Evolutionary conservation across 2,888 invertebrate species (phyloP), one percentile per base, ranked within the genome.

Genomic region (Amiota mariae): DNA sequence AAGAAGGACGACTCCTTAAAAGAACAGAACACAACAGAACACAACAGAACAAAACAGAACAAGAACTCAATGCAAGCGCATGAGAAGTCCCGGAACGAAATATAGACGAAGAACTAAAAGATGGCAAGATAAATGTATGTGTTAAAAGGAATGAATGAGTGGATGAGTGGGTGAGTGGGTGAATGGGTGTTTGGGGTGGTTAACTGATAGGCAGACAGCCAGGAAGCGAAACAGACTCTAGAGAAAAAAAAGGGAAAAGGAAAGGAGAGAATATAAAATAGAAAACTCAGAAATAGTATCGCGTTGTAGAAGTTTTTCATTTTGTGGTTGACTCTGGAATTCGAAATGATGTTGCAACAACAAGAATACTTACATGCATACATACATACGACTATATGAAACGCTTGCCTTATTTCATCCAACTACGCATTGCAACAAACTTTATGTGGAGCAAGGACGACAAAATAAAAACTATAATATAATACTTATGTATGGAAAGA

Each of bases 391-490:
- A n/a, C n/a, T 24, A 15, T 20, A 54, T 18, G 59, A 10, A 11
- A 59, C 59, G 15, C 15, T 15, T 59, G 8, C 51, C 51, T 36
- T 36, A 36, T 6, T 36, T 36, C 36, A 36, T 36, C 36, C 36
- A 36, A 54, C 20, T 68, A 68, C 66, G 64, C 72, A 73, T 49
- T 72, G 73, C 71, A 72, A 70, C 75, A 79, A 82, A 85, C 79
- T 80, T 80, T 79, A 87, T 87, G 79, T 87, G 80, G 87, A 86
- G 86, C 87, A 87, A 87, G 87, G 87, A 87, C 87, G 85, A 76
- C 36, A 61, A 70, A 67, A 68, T 20, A 47, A 61, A 54, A 54
- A n/a, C 54, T 13, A 18, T 13, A 64, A 64, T 13, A 24, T 15
- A 36, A 36, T 36, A 36, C 0, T 2, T 24, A 24, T 24, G 36